Percentiles rank a stretch among this genome's conserved stretches.
Evolutionary conservation across 2,113 vertebrate species (phyloP).

Genomic region (Eonycteris spelaea): DNA sequence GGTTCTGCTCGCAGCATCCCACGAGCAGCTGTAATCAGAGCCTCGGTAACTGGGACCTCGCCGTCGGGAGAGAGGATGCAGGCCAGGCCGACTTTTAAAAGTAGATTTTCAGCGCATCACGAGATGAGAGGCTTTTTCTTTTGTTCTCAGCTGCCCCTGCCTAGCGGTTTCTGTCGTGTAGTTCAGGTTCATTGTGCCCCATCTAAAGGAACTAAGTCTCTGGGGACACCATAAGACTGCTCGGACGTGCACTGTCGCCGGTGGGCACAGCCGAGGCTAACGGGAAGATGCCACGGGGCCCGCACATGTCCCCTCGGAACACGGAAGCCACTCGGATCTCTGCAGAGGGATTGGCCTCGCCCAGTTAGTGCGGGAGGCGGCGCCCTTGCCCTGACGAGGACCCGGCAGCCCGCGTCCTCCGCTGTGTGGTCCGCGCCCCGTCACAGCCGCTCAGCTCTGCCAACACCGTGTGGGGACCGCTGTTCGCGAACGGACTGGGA

Average conservation of each 20-base stretch:
- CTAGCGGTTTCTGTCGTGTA: accelerated
- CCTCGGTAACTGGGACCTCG: not conserved
- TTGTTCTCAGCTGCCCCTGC: accelerated
- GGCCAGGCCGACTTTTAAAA: not conserved
- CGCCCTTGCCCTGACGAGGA: accelerated
- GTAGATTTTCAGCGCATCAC: not conserved
- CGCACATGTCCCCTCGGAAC: not conserved
- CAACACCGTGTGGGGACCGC: accelerated
- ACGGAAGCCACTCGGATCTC: accelerated
- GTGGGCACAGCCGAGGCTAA: accelerated
- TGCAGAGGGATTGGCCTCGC: accelerated
- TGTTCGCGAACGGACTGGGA: accelerated
- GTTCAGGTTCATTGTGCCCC: not conserved
- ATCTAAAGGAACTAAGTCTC: accelerated
- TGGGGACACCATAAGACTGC: too few relatives aligned
- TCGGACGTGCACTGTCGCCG: too few relatives aligned
- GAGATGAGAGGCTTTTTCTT: not conserved
- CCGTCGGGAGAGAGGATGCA: not conserved
- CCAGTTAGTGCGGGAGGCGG: accelerated
- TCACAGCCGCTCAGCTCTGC: accelerated
- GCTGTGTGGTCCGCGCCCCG: accelerated
- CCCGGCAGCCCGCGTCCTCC: accelerated
- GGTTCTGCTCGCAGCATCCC: not conserved
- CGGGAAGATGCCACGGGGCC: accelerated
- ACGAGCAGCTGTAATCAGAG: not conserved